Base-by-base conservation (phyloP, 2,113 vertebrate species). In the Melospiza georgiana region DNA sequence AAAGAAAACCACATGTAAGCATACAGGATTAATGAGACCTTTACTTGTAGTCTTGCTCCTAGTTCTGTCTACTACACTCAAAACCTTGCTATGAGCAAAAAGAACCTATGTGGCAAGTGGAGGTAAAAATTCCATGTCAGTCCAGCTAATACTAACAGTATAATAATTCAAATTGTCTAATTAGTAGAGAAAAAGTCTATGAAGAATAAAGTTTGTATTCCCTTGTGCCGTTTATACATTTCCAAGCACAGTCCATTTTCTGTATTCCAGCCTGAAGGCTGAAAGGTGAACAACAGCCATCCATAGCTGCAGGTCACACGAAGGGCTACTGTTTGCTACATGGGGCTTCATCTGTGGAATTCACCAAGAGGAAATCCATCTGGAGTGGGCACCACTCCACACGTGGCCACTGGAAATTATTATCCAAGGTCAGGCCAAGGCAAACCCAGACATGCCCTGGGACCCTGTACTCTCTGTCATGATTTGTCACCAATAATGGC, bases 281-380 rank as follows among this genome's bases (percentile, higher is more conserved):
- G 39, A 55, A 72, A 89, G 39, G 8, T 57, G 44, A 44, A 25
- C 73, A 63, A 63, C 31, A 79, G 21, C 9, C 12, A 14, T 12
- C 10, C 30, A 19, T 7, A 25, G 5, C 11, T 20, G 43, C 12
- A 41, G 21, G 27, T 76, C 67, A 63, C 20, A 16, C 21, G 33
- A 39, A 74, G 46, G 46, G 6, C 23, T 44, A 21, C 6, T 31
- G 15, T 33, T 62, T 24, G 5, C 33, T 44, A 15, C 8, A 15
- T 0, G 0, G 11, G 23, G 20, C 25, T 76, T 51, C 55, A 39
- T 6, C 39, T 18, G 15, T 15, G 24, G 27, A 20, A 77, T 46
- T 61, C 15, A 49, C 12, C 2, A 0, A 65, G 49, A 10, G 17
- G n/a, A 80, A 92, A 57, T 41, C 37, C 51, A n/a, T 4, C 27